Evolutionary conservation across 2,113 vertebrate species (phyloP), one percentile per base, ranked within the genome.

Genomic region (Isurus oxyrinchus): DNA sequence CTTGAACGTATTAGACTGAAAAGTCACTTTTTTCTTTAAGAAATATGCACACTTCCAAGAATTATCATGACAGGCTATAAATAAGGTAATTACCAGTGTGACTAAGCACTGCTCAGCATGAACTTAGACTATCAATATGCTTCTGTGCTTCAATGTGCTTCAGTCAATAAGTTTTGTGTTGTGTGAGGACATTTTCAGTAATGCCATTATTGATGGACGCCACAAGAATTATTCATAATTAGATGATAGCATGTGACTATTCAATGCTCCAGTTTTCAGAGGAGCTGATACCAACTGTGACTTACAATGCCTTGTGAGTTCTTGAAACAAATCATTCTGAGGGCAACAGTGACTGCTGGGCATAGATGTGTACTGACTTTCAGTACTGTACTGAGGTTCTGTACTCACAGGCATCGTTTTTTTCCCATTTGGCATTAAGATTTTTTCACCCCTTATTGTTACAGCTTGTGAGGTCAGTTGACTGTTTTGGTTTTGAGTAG

Each of bases 111-210:
- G 49, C 49, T 40, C 69, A 95, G 57, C 23, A n/a, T 55, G 96
- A 81, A 40, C 44, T 19, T 13, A 44, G 63, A 63, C 63, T 96
- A 44, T 88, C 96, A 90, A 44, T 69, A 66, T 49, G 14, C 53
- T 27, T 67, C 57, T 49, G 44, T 49, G 44, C 44, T 49, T 88
- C 96, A 90, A 44, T 69, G 53, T 49, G 14, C 53, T 27, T 67
- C 57, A 81, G 53, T 66, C 16, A 66, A 19, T 66, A 63, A 59
- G 84, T 67, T 87, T 11, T 49, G 27, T 96, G 57, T 27, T 59
- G 31, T 66, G 3, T 44, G 96, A 96, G 88, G 95, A 96, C 95
- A 79, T 59, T 63, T 96, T 57, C 96, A 96, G 84, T 59, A 53
- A 90, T 76, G 53, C 59, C 19, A 72, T 96, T 96, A 91, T 76